These are phyloP conservation scores for Cremastinae sp. DNA, from an alignment of 2,888 invertebrate genomes.

Conservation along the genomic window DNA sequence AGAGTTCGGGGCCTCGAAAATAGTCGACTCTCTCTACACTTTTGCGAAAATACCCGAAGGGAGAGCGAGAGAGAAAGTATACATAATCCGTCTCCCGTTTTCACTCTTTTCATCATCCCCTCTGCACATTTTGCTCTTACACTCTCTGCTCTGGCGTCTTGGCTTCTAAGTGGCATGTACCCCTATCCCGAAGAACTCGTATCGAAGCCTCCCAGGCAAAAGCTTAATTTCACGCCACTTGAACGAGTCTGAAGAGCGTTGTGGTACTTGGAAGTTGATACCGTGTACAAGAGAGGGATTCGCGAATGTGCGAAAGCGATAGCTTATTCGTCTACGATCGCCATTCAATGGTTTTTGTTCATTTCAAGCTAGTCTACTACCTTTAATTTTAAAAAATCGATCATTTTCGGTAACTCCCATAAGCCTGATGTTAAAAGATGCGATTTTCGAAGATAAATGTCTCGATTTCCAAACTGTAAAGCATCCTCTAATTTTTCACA, in stretches of 20 bases:
- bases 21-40: slow-evolving; percentile 14
- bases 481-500: too few relatives aligned
- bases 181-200: slow-evolving; percentile 36
- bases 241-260: slow-evolving; percentile 51
- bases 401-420: too few relatives aligned
- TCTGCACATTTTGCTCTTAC: neutral
- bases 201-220: slow-evolving; percentile 59
- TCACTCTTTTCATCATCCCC: neutral
- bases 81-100: too few relatives aligned
- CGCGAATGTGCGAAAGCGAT: slow-evolving; percentile 5
- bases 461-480: too few relatives aligned
- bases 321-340: neutral
- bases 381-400: too few relatives aligned
- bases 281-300: neutral
- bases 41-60: too few relatives aligned
- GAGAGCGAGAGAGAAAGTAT: slow-evolving; percentile 1
- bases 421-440: too few relatives aligned
- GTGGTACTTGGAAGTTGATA: slow-evolving; percentile 31
- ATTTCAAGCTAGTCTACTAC: too few relatives aligned
- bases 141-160: slow-evolving; percentile 22
- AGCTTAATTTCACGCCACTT: slow-evolving; percentile 63
- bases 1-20: slow-evolving; percentile 21
- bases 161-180: slow-evolving; percentile 31
- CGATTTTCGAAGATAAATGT: too few relatives aligned
- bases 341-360: neutral